Evolutionary conservation across 2,113 vertebrate genomes (phyloP).

Genomic region (Forbesichthys agassizii): DNA sequence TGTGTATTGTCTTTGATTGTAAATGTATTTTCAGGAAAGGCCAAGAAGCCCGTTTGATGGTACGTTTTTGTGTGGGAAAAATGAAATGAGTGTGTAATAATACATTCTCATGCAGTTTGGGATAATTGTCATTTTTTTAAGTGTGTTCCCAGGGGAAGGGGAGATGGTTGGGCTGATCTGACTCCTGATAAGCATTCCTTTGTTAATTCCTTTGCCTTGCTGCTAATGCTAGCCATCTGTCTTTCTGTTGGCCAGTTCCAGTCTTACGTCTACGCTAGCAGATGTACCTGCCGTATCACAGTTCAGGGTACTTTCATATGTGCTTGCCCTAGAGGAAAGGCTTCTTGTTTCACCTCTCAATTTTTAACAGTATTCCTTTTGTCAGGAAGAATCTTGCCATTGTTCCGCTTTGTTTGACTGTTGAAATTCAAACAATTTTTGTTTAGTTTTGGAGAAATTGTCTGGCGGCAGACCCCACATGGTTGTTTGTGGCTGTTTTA

Average conservation of each 20-base stretch:
- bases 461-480: slow-evolving; percentile 61
- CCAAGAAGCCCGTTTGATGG: slow-evolving; percentile 54
- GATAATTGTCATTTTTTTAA: slow-evolving; percentile 51
- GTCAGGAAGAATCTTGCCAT: slow-evolving; percentile 27
- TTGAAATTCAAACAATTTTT: slow-evolving; percentile 58
- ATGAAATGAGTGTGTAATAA: slow-evolving; percentile 43
- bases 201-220: slow-evolving; percentile 66
- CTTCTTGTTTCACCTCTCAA: slow-evolving; percentile 40
- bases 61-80: slow-evolving; percentile 58
- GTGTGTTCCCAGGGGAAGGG: slow-evolving; percentile 53
- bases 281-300: slow-evolving; percentile 59
- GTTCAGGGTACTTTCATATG: slow-evolving; percentile 65
- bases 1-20: slow-evolving; percentile 59
- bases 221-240: slow-evolving; percentile 67
- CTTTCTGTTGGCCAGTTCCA: slow-evolving; percentile 44
- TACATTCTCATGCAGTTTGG: slow-evolving; percentile 64
- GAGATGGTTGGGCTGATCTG: slow-evolving; percentile 27
- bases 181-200: slow-evolving; percentile 62
- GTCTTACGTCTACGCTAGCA: slow-evolving; percentile 49
- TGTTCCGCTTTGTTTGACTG: slow-evolving; percentile 39
- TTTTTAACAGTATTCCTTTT: slow-evolving; percentile 64
- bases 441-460: slow-evolving; percentile 50
- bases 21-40: slow-evolving; percentile 63
- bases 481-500: slow-evolving; percentile 69
- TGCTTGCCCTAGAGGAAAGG: slow-evolving; percentile 41